Evolutionary conservation across 1,140 invertebrate species (phyloP).

Genomic region (Zeugodacus cucurbitae): DNA sequence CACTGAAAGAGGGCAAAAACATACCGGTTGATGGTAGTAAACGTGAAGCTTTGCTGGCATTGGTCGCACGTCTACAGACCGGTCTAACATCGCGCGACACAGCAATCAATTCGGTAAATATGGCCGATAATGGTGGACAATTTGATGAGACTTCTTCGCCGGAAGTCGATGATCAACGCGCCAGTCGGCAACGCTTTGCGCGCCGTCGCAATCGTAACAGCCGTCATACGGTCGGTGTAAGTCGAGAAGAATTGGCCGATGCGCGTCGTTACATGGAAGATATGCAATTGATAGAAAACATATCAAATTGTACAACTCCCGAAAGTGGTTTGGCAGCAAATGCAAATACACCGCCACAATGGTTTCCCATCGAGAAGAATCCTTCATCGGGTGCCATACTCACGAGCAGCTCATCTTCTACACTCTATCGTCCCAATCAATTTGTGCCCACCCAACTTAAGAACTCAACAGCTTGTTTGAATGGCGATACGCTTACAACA

Average conservation of each 20-base stretch:
- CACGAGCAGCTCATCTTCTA: slow-evolving; percentile 50
- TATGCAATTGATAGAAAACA: slow-evolving; percentile 67
- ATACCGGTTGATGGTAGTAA: slow-evolving; percentile 68
- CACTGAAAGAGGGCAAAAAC: slow-evolving; percentile 72
- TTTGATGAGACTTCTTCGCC: slow-evolving; percentile 46
- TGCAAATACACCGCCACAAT: slow-evolving; percentile 43
- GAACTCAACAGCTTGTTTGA: slow-evolving; percentile 24
- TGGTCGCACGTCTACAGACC: slow-evolving; percentile 80
- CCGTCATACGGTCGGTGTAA: slow-evolving; percentile 84
- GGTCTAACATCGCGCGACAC: slow-evolving; percentile 71
- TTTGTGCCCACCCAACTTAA: slow-evolving; percentile 52
- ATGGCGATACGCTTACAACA: not conserved
- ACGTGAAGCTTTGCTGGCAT: slow-evolving; percentile 74
- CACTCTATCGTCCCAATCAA: slow-evolving; percentile 59
- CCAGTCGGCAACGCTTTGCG: slow-evolving; percentile 61
- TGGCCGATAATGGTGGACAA: slow-evolving; percentile 20
- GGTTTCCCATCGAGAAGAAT: slow-evolving; percentile 56
- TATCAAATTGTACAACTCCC: slow-evolving; percentile 51
- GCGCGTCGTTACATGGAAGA: slow-evolving; percentile 79
- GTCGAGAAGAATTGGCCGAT: slow-evolving; percentile 79
- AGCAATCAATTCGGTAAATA: not conserved
- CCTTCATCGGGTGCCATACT: slow-evolving; percentile 56
- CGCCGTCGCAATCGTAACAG: slow-evolving; percentile 69
- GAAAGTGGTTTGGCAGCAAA: slow-evolving; percentile 44
- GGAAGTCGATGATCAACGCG: slow-evolving; percentile 49